Evolutionary conservation across 2,797 vertebrate species (phyloP).

Genomic region (Lagorchestes hirsutus): DNA sequence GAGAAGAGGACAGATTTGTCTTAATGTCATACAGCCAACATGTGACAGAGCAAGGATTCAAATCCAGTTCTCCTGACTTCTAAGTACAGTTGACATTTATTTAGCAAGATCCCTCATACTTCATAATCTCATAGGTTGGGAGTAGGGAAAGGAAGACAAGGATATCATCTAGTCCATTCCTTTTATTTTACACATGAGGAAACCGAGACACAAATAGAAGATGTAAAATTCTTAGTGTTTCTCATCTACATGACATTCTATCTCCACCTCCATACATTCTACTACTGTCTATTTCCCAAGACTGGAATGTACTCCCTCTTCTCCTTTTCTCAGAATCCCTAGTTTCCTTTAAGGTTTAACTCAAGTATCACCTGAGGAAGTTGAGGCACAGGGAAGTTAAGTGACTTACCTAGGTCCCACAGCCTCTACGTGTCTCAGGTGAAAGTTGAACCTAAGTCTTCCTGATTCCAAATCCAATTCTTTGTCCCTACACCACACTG

Average conservation of each 20-base stretch:
- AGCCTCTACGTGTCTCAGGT: background rate
- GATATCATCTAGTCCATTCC: background rate
- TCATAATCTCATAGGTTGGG: background rate
- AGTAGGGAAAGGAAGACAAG: background rate
- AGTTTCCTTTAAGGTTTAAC: background rate
- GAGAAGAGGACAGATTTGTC: background rate
- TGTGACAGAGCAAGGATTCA: background rate
- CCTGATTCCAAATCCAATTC: background rate
- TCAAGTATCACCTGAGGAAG: background rate
- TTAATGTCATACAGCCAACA: rapidly evolving
- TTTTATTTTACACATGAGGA: background rate
- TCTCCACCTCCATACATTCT: background rate
- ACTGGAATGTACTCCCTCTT: background rate
- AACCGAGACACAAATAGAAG: background rate
- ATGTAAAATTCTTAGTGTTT: background rate
- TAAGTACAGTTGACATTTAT: background rate
- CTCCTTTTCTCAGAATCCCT: background rate
- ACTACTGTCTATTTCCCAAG: background rate
- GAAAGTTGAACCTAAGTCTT: background rate
- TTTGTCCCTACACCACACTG: background rate
- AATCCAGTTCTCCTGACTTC: constrained; percentile 8
- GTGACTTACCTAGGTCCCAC: background rate
- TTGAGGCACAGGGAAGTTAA: background rate
- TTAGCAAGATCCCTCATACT: background rate
- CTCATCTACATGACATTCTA: background rate